Evolutionary conservation across 2,888 invertebrate genomes (phyloP).

Genomic region (Amphipoea oculea): DNA sequence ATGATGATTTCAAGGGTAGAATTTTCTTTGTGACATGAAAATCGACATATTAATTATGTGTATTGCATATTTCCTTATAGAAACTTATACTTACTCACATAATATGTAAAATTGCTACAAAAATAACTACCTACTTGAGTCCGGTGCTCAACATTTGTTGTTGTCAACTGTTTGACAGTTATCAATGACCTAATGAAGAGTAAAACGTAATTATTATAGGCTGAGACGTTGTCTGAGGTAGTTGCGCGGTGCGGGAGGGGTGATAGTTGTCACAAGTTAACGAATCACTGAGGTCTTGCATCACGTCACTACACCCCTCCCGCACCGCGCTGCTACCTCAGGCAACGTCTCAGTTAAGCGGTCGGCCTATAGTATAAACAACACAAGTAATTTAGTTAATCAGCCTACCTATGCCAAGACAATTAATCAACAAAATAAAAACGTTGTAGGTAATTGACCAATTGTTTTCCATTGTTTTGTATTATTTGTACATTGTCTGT

Average conservation of each 20-base stretch:
- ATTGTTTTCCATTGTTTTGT: slow-evolving; percentile 1
- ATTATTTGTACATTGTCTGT: background rate
- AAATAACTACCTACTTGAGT: background rate
- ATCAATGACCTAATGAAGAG: background rate
- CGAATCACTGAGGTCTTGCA: too few species aligned
- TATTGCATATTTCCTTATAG: background rate
- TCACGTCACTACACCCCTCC: too few species aligned
- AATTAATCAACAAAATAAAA: background rate
- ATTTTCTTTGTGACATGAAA: background rate
- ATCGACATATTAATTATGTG: background rate
- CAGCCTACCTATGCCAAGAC: background rate
- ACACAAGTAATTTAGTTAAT: background rate
- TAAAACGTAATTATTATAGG: background rate
- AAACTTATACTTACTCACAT: background rate
- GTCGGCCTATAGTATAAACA: background rate
- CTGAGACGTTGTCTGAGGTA: too few species aligned
- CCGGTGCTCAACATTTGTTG: background rate
- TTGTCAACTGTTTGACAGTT: background rate
- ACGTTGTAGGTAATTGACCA: too few species aligned
- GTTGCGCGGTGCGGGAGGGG: too few species aligned
- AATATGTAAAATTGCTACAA: too few species aligned
- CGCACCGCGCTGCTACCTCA: too few species aligned
- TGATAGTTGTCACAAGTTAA: too few species aligned
- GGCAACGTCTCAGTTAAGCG: too few species aligned
- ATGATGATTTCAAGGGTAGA: background rate